Base-by-base conservation (phyloP, 2,113 vertebrate genomes). In the Sus scrofa region DNA sequence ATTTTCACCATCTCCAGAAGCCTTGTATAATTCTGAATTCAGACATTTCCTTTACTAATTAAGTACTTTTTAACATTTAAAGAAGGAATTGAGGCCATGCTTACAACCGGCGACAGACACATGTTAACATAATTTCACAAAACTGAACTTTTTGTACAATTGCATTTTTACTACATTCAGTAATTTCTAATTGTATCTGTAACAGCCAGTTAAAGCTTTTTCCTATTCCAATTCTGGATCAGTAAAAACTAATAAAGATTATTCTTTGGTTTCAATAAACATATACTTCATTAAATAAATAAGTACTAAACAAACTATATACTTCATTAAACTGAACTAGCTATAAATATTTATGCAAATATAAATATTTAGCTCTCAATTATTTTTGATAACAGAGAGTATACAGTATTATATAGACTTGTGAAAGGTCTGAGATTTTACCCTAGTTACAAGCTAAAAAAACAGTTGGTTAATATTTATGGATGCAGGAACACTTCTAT, bases 1-100 rank as follows among this genome's bases (percentile, higher is more conserved):
- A 39, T 78, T 78, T 77, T 75, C 5, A 62, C 37, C 54, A 81
- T 87, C 56, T 91, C 52, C 6, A 65, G 37, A 93, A 39, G 1
- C 0, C 8, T 92, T 75, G 63, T 14, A 58, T 19, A 90, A 60
- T 44, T 77, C 7, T 26, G 39, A 92, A 77, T 90, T 71, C 52
- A 86, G 39, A 62, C 4, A 93, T 87, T 77, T 78, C 62, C 18
- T 86, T 82, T 34, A 54, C 50, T 84, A 87, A 82, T 65, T 81
- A 94, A 85, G 32, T 12, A 89, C 20, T 24, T 93, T 71, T 77
- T 62, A 86, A 62, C 10, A 83, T 27, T 94, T 92, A 86, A 84
- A 91, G 30, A 34, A 79, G 32, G 44, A 81, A 86, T 27, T 24
- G 56, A 86, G 8, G 22, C 10, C n/a, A 68, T 30, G 56, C 89